Conservation (phyloP, 2,113 vertebrate species). For the Psilopogon haemacephalus region DNA sequence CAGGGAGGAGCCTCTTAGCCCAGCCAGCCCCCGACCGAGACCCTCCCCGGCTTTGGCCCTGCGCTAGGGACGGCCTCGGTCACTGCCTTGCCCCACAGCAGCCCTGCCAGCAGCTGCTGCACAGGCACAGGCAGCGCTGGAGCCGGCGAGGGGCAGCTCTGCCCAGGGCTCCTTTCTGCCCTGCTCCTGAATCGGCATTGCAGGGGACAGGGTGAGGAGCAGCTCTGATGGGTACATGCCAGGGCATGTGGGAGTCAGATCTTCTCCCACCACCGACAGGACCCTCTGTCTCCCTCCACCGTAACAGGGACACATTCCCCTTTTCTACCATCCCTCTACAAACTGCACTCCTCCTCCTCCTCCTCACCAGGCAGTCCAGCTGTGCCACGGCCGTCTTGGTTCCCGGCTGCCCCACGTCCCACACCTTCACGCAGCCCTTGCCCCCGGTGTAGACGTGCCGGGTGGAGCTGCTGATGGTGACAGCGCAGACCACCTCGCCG, state of each 20-base stretch:
- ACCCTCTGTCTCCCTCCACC: too few species aligned
- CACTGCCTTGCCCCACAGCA: fast-evolving
- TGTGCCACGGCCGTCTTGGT: constrained; percentile 75
- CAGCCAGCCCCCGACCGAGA: neutral
- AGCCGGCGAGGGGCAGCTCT: neutral
- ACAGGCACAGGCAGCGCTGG: fast-evolving
- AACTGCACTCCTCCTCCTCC: too few species aligned
- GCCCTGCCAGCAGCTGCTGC: neutral
- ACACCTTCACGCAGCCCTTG: constrained; percentile 86
- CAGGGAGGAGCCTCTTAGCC: neutral
- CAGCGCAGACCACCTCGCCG: constrained; percentile 90
- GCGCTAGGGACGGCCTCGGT: fast-evolving
- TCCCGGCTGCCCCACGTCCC: neutral
- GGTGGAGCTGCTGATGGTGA: constrained; percentile 80
- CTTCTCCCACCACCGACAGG: too few species aligned
- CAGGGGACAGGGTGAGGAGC: too few species aligned
- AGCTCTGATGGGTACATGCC: too few species aligned
- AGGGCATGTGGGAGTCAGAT: too few species aligned
- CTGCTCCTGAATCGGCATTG: neutral
- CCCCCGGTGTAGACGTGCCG: constrained; percentile 89
- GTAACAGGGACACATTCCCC: too few species aligned
- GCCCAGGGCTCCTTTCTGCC: neutral
- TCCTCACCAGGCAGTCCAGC: constrained; percentile 84
- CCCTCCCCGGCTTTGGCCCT: too few species aligned
- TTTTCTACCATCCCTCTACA: too few species aligned